Evolutionary conservation across 2,888 invertebrate species (phyloP).

Genomic region (Eristalis intricaria): DNA sequence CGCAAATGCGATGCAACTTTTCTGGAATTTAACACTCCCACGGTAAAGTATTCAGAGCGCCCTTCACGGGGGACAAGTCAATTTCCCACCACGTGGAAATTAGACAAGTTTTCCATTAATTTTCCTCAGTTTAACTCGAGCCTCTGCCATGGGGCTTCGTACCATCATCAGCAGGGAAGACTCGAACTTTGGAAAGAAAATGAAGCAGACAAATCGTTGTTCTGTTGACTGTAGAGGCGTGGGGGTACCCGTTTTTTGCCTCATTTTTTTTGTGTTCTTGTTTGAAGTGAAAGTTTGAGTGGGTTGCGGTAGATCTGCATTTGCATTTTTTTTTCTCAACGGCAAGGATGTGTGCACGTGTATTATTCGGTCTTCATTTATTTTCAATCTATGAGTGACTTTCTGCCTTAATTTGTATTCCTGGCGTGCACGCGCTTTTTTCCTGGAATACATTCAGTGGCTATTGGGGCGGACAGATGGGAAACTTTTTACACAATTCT

Average conservation of each 20-base stretch:
- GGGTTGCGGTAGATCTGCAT: slow-evolving; percentile 54
- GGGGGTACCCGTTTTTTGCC: slow-evolving; percentile 19
- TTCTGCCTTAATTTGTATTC: slow-evolving; percentile 62
- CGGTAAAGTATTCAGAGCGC: slow-evolving; percentile 6
- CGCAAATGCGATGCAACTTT: slow-evolving; percentile 4
- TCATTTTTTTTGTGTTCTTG: slow-evolving; percentile 3
- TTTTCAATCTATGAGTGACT: slow-evolving; percentile 60
- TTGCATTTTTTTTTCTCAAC: slow-evolving; percentile 44
- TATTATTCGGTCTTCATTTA: slow-evolving; percentile 29
- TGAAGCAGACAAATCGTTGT: slow-evolving; percentile 52
- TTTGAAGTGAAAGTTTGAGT: slow-evolving; percentile 57
- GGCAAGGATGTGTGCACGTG: slow-evolving; percentile 1
- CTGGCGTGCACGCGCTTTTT: slow-evolving; percentile 56
- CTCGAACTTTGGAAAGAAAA: slow-evolving; percentile 40
- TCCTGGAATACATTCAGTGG: slow-evolving; percentile 24
- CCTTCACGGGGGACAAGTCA: slow-evolving; percentile 37
- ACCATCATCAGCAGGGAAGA: slow-evolving; percentile 4
- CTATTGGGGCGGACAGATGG: slow-evolving; percentile 8
- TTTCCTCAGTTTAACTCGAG: slow-evolving; percentile 51
- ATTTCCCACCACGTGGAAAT: slow-evolving; percentile 63
- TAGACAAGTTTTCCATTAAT: slow-evolving; percentile 70
- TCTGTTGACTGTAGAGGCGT: slow-evolving; percentile 27
- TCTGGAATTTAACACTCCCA: slow-evolving; percentile 19
- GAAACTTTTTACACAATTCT: slow-evolving; percentile 39
- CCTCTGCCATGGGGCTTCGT: slow-evolving; percentile 43